phyloP scores from a whole-genome alignment of 2,888 invertebrate genomes.

The Apotomis capreana region DNA sequence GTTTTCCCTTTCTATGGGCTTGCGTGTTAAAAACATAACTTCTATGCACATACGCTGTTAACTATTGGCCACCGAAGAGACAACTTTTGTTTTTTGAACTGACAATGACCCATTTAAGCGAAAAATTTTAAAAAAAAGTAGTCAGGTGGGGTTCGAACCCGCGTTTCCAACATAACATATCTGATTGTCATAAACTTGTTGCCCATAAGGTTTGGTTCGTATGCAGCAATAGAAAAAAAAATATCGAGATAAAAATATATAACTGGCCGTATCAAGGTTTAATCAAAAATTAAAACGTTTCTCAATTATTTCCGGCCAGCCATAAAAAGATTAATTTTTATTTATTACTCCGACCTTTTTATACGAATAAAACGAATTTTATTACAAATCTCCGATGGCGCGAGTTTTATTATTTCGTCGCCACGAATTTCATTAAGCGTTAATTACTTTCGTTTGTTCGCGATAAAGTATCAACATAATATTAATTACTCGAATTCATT shows the following conservation, averaged over 20 bases:
- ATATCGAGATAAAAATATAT: not conserved
- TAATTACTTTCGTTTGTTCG: constrained; percentile 32
- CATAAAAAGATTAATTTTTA: constrained; percentile 7
- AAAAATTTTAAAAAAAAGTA: too few species aligned
- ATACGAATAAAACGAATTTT: constrained; percentile 31
- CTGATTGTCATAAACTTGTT: too few species aligned
- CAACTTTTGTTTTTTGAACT: too few species aligned
- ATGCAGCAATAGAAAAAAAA: not conserved
- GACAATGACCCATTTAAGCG: too few species aligned
- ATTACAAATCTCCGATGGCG: constrained; percentile 29
- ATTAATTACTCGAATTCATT: constrained; percentile 17
- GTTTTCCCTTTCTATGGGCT: too few species aligned
- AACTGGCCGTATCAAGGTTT: not conserved
- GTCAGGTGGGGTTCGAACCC: too few species aligned
- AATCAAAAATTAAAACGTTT: constrained; percentile 9
- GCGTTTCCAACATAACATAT: too few species aligned
- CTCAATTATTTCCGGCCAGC: not conserved
- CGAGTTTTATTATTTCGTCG: constrained; percentile 31
- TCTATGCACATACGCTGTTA: too few species aligned
- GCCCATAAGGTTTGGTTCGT: too few species aligned
- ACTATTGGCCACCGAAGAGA: too few species aligned
- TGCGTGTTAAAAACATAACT: too few species aligned
- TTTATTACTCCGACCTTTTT: constrained; percentile 20
- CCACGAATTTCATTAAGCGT: constrained; percentile 31
- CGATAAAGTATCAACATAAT: constrained; percentile 24